A percentile compares a stretch with the other conserved stretches of the same genome.
Evolutionary conservation across 2,888 invertebrate species (phyloP).

Genomic region (Metopia argyrocephala): DNA sequence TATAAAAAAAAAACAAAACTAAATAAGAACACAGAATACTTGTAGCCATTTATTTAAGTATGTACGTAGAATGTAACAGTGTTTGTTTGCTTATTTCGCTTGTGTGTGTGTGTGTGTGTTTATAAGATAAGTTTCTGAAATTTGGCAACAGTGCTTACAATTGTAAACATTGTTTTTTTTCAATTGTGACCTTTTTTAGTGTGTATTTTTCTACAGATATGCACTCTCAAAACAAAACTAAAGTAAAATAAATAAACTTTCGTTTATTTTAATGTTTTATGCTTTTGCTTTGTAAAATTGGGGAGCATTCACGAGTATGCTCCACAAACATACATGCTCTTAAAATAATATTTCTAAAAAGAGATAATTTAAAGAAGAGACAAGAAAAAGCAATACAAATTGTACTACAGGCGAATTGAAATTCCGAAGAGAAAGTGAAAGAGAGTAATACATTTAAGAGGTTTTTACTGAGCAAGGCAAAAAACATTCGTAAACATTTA

Average conservation of each 20-base stretch:
- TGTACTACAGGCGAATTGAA: not conserved
- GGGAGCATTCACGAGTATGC: not conserved
- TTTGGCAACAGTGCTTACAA: slow-evolving; percentile 51
- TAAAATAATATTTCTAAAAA: no score
- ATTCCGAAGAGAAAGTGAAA: not conserved
- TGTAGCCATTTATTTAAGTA: not conserved
- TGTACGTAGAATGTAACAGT: not conserved
- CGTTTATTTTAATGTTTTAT: not conserved
- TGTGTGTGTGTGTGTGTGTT: not conserved
- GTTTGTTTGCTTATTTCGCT: not conserved
- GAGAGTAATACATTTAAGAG: not conserved
- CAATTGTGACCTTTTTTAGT: slow-evolving; percentile 58
- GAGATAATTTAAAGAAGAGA: slow-evolving; percentile 40
- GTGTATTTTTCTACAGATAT: not conserved
- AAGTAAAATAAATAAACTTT: not conserved
- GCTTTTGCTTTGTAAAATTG: not conserved
- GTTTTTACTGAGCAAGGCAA: not conserved
- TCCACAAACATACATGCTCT: not conserved
- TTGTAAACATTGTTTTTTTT: slow-evolving; percentile 35
- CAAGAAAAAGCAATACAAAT: not conserved
- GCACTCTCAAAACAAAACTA: not conserved
- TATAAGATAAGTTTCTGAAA: slow-evolving; percentile 23
- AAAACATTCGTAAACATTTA: not conserved
- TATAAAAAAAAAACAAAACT: not conserved
- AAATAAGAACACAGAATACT: not conserved